phyloP scores from a whole-genome alignment of 2,888 invertebrate genomes.

The Dichetophora obliterata region DNA sequence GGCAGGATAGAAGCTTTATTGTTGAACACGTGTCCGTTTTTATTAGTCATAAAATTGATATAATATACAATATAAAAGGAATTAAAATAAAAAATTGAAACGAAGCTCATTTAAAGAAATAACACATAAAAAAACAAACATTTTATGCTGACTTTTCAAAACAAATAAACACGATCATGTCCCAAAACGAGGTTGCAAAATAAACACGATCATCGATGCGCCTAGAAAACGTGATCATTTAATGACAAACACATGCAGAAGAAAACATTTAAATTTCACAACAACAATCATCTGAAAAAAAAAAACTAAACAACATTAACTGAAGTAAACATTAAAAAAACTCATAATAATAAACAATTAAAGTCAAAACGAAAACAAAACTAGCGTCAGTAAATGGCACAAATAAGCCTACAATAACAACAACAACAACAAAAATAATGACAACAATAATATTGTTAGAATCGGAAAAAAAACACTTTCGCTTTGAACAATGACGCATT shows the following conservation, averaged over 20 bases:
- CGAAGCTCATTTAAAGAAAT: background rate
- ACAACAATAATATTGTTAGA: too few relatives aligned
- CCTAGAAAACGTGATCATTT: slow-evolving; percentile 11
- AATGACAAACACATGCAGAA: background rate
- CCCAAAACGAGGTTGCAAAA: background rate
- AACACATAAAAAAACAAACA: too few relatives aligned
- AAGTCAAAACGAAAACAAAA: slow-evolving; percentile 18
- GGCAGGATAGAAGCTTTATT: too few relatives aligned
- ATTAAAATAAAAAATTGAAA: background rate
- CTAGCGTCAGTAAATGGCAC: slow-evolving; percentile 1
- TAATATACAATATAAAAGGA: too few relatives aligned
- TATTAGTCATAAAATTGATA: slow-evolving; percentile 19
- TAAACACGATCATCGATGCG: background rate
- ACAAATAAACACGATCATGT: background rate
- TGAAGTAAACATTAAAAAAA: slow-evolving; percentile 6
- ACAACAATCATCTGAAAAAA: slow-evolving; percentile 8
- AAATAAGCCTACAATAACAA: background rate
- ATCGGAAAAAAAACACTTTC: too few relatives aligned
- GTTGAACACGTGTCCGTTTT: slow-evolving; percentile 20
- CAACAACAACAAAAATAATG: background rate
- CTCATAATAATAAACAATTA: slow-evolving; percentile 15
- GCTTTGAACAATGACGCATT: too few relatives aligned
- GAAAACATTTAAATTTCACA: slow-evolving; percentile 10
- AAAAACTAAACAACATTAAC: slow-evolving; percentile 22
- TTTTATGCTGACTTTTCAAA: slow-evolving; percentile 8